These are phyloP conservation scores for Liposcelis brunnea DNA, from an alignment of 2,888 invertebrate genomes.

Conservation along the genomic window DNA sequence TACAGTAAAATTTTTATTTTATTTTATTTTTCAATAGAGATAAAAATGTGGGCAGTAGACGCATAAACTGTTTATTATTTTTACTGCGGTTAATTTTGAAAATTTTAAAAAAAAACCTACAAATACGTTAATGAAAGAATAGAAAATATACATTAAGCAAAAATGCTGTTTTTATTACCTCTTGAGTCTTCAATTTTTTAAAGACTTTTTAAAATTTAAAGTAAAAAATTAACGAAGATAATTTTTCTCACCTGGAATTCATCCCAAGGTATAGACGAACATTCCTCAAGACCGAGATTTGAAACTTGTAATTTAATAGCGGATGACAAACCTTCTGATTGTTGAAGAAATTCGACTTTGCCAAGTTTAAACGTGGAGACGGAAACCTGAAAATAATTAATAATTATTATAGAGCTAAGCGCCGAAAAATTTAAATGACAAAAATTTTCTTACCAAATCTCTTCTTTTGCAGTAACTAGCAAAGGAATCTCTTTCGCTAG, in stretches of 20 bases:
- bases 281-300: slow-evolving; percentile 61
- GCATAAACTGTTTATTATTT: too few species aligned
- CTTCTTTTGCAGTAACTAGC: slow-evolving; percentile 61
- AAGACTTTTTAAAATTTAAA: slow-evolving; percentile 16
- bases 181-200: slow-evolving; percentile 12
- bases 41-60: too few species aligned
- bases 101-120: too few species aligned
- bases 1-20: too few species aligned
- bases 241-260: slow-evolving; percentile 64
- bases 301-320: slow-evolving; percentile 49
- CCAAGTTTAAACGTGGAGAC: slow-evolving; percentile 49
- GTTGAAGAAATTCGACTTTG: slow-evolving; percentile 53
- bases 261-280: slow-evolving; percentile 78
- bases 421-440: background rate
- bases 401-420: background rate
- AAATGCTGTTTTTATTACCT: slow-evolving; percentile 18
- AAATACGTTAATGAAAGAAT: too few species aligned
- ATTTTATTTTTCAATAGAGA: too few species aligned
- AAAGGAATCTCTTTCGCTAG: slow-evolving; percentile 60
- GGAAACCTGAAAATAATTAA: slow-evolving; percentile 27
- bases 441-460: slow-evolving; percentile 43
- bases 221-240: slow-evolving; percentile 15
- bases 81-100: too few species aligned
- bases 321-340: slow-evolving; percentile 48
- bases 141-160: slow-evolving; percentile 12